These are phyloP conservation scores for Anoplopoma fimbria DNA, from an alignment of 2,113 vertebrate genomes.

Conservation along the genomic window DNA sequence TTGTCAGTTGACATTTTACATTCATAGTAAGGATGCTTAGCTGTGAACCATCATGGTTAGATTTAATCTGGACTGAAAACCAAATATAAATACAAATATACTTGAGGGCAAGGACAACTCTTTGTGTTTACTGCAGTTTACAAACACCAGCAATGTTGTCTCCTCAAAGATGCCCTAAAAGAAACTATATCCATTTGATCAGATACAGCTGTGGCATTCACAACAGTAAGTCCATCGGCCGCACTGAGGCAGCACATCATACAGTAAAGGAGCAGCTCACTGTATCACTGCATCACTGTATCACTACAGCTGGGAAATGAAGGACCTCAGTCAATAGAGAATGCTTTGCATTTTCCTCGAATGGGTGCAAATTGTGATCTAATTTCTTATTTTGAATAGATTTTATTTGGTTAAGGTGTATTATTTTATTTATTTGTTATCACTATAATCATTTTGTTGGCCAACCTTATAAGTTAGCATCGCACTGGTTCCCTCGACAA, in stretches of 20 bases:
- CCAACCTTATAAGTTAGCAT: not conserved
- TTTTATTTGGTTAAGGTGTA: not conserved
- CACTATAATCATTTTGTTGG: not conserved
- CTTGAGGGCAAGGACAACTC: conserved; percentile 40
- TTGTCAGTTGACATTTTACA: conserved; percentile 41
- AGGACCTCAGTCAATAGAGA: not conserved
- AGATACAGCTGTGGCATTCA: conserved; percentile 66
- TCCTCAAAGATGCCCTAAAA: conserved; percentile 55
- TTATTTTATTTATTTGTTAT: not conserved
- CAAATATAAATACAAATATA: conserved; percentile 55
- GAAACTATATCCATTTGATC: conserved; percentile 62
- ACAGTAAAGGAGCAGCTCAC: conserved; percentile 9
- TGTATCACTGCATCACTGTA: not conserved
- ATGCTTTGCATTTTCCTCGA: not conserved
- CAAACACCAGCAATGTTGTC: conserved; percentile 64
- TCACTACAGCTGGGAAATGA: not conserved
- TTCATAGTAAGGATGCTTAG: conserved; percentile 24
- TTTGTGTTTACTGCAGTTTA: conserved; percentile 65
- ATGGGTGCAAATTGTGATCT: not conserved
- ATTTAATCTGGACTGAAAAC: conserved; percentile 51
- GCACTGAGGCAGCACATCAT: conserved; percentile 19
- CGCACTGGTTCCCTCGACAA: not conserved
- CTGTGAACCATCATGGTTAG: conserved; percentile 38
- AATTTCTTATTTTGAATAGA: not conserved
- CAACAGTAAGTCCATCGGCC: conserved; percentile 30